Base-by-base conservation (phyloP, 2,888 invertebrate genomes). In the Pheosia tremula region DNA sequence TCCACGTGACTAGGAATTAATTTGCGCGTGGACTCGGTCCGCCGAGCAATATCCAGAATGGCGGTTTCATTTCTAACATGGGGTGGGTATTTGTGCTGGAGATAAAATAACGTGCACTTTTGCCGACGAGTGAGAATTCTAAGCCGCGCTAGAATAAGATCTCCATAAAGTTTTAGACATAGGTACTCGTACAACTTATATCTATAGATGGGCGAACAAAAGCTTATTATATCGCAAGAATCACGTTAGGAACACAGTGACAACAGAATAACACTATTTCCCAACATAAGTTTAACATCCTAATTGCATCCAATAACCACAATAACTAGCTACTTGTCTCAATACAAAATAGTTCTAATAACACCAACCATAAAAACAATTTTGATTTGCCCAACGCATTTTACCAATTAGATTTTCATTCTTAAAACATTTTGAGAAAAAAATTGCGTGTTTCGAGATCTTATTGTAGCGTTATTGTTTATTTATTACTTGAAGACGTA, bases 401-500 rank as follows among this genome's bases (percentile, higher is more conserved):
- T 57, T 9, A 13, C 45, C 45, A n/a, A 43, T 24, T 43, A 39
- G 36, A n/a, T 5, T 24, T 24, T 13, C 36, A 13, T 49, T 53
- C 37, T 41, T 24, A 7, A 11, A 54, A 38, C 38, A 41, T 9
- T 24, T 58, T 58, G 24, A 8, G 11, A 37, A 11, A 11, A 13
- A 49, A 50, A 41, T 57, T 55, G 55, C 66, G 43, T 62, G 56
- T 66, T 66, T 62, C 56, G 83, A 87, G 89, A 88, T 89, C 88
- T 90, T 90, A 88, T 89, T 89, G 75, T 83, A 87, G 89, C 88
- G 81, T 75, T 67, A 61, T 74, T 69, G 59, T 68, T 77, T 69
- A 77, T 77, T 71, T 78, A 79, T 73, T 71, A 66, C 63, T 78
- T 74, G 72, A 72, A 81, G 86, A 95, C 95, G 87, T 95, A 95